A percentile compares a stretch with the other conserved stretches of the same genome.
Evolutionary conservation across 2,113 vertebrate species (phyloP).

Genomic region (Saguinus imperator): DNA sequence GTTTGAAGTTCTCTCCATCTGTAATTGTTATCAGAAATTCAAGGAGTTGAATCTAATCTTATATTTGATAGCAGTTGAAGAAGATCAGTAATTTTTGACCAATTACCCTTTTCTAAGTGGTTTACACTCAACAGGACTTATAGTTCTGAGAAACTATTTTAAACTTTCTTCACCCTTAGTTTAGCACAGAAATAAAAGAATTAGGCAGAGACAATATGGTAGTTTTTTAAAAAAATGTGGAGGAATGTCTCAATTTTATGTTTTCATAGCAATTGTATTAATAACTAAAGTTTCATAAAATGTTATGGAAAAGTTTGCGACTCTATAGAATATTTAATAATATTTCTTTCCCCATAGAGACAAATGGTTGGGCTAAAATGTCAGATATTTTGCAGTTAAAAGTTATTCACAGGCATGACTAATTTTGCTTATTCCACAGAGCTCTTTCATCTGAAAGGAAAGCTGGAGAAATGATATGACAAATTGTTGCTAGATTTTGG

Average conservation of each 20-base stretch:
- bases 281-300: constrained; percentile 30
- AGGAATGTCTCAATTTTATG: constrained; percentile 57
- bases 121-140: constrained; percentile 11
- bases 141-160: constrained; percentile 22
- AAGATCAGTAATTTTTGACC: constrained; percentile 30
- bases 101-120: constrained; percentile 4
- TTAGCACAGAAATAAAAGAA: constrained; percentile 1
- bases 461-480: neutral
- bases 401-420: neutral
- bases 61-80: neutral
- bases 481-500: neutral
- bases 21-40: constrained; percentile 45
- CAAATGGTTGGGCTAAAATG: neutral
- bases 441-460: neutral
- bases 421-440: neutral
- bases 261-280: constrained; percentile 69
- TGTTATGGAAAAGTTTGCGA: constrained; percentile 45
- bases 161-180: neutral
- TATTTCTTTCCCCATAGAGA: neutral
- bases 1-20: constrained; percentile 36
- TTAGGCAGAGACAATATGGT: neutral
- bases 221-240: neutral
- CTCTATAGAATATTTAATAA: neutral
- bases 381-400: constrained; percentile 11
- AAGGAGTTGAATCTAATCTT: neutral